Evolutionary conservation across 2,888 invertebrate species (phyloP).

Genomic region (Melipona bicolor): DNA sequence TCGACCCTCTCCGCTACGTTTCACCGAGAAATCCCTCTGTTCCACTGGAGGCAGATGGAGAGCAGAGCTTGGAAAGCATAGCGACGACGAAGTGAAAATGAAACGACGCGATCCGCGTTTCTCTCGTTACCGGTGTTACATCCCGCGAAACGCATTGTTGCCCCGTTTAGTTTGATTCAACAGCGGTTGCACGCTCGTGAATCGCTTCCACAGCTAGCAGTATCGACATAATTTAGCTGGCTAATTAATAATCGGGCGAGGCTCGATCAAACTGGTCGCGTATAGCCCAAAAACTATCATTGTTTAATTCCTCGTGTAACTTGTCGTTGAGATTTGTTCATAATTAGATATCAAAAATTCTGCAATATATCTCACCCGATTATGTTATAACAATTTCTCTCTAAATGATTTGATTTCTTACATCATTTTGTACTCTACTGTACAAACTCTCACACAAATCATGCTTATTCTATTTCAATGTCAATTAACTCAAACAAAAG

Average conservation of each 20-base stretch:
- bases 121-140: constrained; percentile 21
- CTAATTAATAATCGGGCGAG: background rate
- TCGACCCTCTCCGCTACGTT: constrained; percentile 18
- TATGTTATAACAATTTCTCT: no score
- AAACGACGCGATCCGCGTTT: constrained; percentile 17
- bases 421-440: no score
- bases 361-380: no score
- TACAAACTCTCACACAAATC: no score
- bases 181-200: background rate
- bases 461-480: no score
- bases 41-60: constrained; percentile 7
- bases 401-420: no score
- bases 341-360: background rate
- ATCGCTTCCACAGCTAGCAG: background rate
- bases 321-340: background rate
- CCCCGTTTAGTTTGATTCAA: background rate
- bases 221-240: background rate
- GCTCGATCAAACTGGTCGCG: background rate
- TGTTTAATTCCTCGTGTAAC: background rate
- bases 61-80: background rate
- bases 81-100: constrained; percentile 20
- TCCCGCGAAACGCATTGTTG: background rate
- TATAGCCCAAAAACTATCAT: background rate
- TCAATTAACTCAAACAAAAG: no score
- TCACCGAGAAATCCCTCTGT: constrained; percentile 26